phyloP scores from a whole-genome alignment of 2,797 vertebrate genomes.

The Lepilemur septentrionalis region DNA sequence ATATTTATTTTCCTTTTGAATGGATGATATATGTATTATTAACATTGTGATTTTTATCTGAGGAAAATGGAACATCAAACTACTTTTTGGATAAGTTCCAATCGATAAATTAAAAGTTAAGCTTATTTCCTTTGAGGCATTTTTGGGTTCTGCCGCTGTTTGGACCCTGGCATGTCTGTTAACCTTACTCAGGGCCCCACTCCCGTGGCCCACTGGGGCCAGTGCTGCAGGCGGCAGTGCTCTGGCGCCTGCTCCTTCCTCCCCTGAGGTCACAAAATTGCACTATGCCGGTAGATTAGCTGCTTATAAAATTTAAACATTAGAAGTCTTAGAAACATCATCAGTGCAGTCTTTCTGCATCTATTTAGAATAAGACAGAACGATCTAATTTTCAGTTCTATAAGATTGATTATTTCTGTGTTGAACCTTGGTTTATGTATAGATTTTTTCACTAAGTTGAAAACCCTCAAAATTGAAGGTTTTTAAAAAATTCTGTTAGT shows the following conservation, averaged over 20 bases:
- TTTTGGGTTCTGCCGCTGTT: neutral
- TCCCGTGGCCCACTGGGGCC: rapidly evolving
- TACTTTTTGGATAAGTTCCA: neutral
- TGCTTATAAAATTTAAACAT: neutral
- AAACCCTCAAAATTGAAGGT: neutral
- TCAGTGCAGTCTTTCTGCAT: neutral
- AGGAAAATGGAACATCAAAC: neutral
- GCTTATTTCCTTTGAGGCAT: neutral
- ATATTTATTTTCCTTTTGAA: neutral
- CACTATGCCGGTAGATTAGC: neutral
- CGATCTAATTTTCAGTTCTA: neutral
- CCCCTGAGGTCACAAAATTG: neutral
- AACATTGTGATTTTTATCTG: neutral
- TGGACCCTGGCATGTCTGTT: rapidly evolving
- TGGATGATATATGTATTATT: neutral
- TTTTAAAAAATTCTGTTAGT: neutral
- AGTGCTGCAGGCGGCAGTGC: rapidly evolving
- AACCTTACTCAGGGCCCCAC: neutral
- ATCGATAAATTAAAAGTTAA: neutral
- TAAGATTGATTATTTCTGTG: neutral
- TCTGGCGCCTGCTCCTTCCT: neutral
- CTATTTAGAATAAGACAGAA: neutral
- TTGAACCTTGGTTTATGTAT: neutral
- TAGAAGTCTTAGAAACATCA: neutral
- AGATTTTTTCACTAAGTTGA: neutral